Evolutionary conservation across 2,797 vertebrate species (phyloP).

Genomic region (Pelobates cultripes): DNA sequence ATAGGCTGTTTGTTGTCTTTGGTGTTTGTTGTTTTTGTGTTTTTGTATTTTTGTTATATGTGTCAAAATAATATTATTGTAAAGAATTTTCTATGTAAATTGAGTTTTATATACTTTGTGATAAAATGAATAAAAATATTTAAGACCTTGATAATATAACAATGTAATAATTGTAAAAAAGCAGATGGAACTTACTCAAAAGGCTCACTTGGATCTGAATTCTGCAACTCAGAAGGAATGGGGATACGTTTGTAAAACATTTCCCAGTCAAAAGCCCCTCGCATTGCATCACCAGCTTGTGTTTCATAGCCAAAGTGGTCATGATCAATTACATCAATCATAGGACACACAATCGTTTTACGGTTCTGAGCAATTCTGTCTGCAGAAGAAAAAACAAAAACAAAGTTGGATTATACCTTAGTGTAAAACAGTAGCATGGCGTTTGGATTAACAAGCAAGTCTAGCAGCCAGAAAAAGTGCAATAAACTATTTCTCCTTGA

Average conservation of each 20-base stretch:
- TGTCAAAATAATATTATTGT: no score
- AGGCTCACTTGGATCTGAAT: conserved; percentile 86
- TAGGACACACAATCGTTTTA: conserved; percentile 92
- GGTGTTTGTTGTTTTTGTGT: no score
- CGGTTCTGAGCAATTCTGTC: conserved; percentile 92
- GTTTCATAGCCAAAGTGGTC: conserved; percentile 94
- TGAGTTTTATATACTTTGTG: no score
- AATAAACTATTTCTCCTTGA: conserved; percentile 28
- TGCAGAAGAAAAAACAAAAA: conserved; percentile 60
- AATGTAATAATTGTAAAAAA: no score
- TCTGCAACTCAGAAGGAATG: conserved; percentile 86
- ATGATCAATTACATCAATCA: conserved; percentile 96
- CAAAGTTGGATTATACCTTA: background rate
- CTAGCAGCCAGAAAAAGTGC: conserved; percentile 16
- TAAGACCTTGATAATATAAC: no score
- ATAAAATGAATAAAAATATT: no score
- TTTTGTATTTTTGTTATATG: no score
- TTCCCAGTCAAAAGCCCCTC: conserved; percentile 97
- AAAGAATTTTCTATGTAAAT: no score
- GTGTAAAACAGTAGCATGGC: background rate
- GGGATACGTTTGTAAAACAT: conserved; percentile 98
- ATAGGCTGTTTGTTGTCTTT: no score
- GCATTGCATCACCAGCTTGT: conserved; percentile 94
- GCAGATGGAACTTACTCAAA: conserved; percentile 83
- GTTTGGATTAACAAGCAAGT: background rate